These are phyloP conservation scores for Watsonalla binaria DNA, from an alignment of 2,888 invertebrate species.

Conservation along the genomic window DNA sequence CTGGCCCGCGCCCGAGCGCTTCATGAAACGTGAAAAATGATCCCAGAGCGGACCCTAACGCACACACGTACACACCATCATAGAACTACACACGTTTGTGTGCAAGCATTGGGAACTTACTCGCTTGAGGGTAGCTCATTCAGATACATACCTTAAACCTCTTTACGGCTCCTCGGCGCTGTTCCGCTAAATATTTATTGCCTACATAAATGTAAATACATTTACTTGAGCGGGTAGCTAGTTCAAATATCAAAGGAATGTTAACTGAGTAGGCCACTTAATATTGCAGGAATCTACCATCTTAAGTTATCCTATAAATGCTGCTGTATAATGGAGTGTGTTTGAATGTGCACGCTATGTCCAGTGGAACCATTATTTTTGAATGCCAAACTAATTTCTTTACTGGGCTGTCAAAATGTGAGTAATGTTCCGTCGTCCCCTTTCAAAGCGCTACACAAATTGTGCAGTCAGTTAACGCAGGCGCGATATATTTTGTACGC, in stretches of 20 bases:
- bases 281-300: too few species aligned
- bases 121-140: slow-evolving; percentile 1
- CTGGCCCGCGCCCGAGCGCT: slow-evolving; percentile 63
- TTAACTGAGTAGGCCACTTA: too few species aligned
- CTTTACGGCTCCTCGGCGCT: too few species aligned
- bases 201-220: too few species aligned
- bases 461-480: not conserved
- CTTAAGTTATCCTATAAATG: too few species aligned
- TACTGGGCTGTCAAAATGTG: not conserved
- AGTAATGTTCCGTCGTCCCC: not conserved
- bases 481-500: not conserved
- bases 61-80: slow-evolving; percentile 13
- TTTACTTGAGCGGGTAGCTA: too few species aligned
- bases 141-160: not conserved
- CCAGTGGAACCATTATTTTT: too few species aligned
- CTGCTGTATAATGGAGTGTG: too few species aligned
- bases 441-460: not conserved
- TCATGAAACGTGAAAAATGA: slow-evolving; percentile 79
- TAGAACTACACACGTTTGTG: slow-evolving; percentile 15
- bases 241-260: too few species aligned
- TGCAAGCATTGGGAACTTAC: slow-evolving; percentile 2
- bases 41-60: slow-evolving; percentile 39
- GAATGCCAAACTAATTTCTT: not conserved
- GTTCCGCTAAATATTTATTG: too few species aligned
- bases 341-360: too few species aligned